Conservation (phyloP, 1,140 invertebrate genomes). For the Euglossa dilemma region DNA sequence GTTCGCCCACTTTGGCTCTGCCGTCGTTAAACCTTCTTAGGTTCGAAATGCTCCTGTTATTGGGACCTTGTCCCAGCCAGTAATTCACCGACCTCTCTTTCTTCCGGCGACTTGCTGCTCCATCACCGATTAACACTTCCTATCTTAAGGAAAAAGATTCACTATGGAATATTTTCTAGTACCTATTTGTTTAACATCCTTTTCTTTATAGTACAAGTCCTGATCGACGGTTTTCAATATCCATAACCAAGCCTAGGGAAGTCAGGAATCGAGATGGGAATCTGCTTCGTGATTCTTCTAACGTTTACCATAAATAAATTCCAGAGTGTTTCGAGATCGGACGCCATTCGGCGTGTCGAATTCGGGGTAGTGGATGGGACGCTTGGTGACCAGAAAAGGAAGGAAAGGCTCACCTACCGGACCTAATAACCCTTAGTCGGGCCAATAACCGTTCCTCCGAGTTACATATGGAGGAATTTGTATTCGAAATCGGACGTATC, state of each 20-base stretch:
- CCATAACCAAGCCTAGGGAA: too few relatives aligned
- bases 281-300: not conserved
- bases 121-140: too few relatives aligned
- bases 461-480: slow-evolving; percentile 74
- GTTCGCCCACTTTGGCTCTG: not conserved
- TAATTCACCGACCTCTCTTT: not conserved
- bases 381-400: slow-evolving; percentile 45
- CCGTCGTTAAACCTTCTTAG: slow-evolving; percentile 36
- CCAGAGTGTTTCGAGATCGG: not conserved
- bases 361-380: slow-evolving; percentile 41
- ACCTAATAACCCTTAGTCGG: slow-evolving; percentile 67
- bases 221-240: not conserved
- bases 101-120: not conserved
- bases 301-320: slow-evolving; percentile 3
- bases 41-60: not conserved
- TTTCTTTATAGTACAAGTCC: too few relatives aligned
- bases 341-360: slow-evolving; percentile 18
- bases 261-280: not conserved
- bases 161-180: too few relatives aligned
- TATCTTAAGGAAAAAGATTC: too few relatives aligned
- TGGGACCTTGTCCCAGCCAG: not conserved
- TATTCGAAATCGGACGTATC: slow-evolving; percentile 72
- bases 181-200: too few relatives aligned
- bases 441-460: slow-evolving; percentile 63
- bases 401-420: slow-evolving; percentile 42